Evolutionary conservation across 64 coral and sea anemone genomes (phyloP), one percentile per base, ranked within the genome.

Genomic region (Trachythela sp.): DNA sequence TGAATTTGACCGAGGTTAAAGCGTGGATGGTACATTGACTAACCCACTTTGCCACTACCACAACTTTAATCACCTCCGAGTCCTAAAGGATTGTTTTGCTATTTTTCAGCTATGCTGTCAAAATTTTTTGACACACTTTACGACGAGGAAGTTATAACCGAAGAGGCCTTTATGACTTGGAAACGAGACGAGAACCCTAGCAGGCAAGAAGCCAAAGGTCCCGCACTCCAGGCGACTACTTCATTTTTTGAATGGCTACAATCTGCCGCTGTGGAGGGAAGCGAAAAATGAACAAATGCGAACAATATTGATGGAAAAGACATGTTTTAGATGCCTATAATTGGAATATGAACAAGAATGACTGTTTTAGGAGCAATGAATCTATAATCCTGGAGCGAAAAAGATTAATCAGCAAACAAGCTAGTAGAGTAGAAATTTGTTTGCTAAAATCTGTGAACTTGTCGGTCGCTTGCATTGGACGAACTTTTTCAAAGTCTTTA

Each of bases 181-280:
- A 90, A 97, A 87, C 86, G 35, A 4, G 84, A 89, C 29, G 51
- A 86, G 2, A 83, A 77, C 83, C 42, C 88, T 24, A 52, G 45
- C 6, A 92, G 93, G 26, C 43, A 85, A 13, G 88, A 45, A 86
- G 95, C 92, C 33, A 97, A 92, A 30, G 95, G 93, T 9, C 77
- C 85, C 38, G 91, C 95, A 0, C 22, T 88, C 9, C 52, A 34
- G 13, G 89, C 90, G 4, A 94, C 92, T 22, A 51, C 85, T 6
- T 86, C 92, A 22, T 97, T 97, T 60, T 97, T 97, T 54, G 77
- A 91, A 32, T 97, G 95, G 91, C 86, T 95, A 8, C 64, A 67
- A 84, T 86, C 87, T 48, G 91, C 94, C 13, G 13, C 88, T 1
- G 93, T 94, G 48, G 95, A 97, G 59, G 87, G 76, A 43, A 49